A percentile compares a stretch with the other conserved stretches of the same genome.
Conservation (phyloP, 2,797 vertebrate species). For the Dendrocincla tyrannina region DNA sequence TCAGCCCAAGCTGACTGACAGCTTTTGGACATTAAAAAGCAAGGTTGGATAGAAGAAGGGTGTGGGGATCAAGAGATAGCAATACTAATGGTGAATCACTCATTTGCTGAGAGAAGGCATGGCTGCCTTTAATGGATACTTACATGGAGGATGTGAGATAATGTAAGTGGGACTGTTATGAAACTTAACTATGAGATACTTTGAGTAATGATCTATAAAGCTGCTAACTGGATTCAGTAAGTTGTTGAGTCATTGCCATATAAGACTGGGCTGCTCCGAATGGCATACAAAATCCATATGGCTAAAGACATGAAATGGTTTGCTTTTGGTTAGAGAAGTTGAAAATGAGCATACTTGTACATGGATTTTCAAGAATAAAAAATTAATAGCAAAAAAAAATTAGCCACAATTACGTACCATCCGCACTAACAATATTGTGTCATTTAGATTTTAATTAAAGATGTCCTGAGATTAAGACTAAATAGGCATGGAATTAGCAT, state of each 20-base stretch:
- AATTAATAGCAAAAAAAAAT: slow-evolving; percentile 36
- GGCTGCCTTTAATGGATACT: background rate
- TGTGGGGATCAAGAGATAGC: background rate
- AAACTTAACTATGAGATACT: slow-evolving; percentile 39
- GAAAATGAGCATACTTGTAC: background rate
- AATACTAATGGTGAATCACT: background rate
- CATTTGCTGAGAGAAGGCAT: background rate
- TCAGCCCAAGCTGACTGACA: background rate
- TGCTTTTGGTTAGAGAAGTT: slow-evolving; percentile 47
- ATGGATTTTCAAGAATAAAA: slow-evolving; percentile 21
- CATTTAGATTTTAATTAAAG: slow-evolving; percentile 62
- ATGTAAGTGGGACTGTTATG: slow-evolving; percentile 31
- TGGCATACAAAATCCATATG: slow-evolving; percentile 38
- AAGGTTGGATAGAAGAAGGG: background rate
- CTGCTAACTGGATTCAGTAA: slow-evolving; percentile 72
- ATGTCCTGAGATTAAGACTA: background rate
- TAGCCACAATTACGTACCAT: slow-evolving; percentile 14
- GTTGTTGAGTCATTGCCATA: slow-evolving; percentile 69
- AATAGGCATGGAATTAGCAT: slow-evolving; percentile 10
- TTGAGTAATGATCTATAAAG: slow-evolving; percentile 52
- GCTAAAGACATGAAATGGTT: slow-evolving; percentile 39
- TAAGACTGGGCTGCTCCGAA: slow-evolving; percentile 41
- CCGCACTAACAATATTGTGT: slow-evolving; percentile 19
- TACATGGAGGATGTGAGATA: background rate
- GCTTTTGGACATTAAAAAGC: background rate